Percentiles rank a stretch among this genome's conserved stretches.
phyloP scores from a whole-genome alignment of 2,797 vertebrate species.

The Artibeus lituratus region DNA sequence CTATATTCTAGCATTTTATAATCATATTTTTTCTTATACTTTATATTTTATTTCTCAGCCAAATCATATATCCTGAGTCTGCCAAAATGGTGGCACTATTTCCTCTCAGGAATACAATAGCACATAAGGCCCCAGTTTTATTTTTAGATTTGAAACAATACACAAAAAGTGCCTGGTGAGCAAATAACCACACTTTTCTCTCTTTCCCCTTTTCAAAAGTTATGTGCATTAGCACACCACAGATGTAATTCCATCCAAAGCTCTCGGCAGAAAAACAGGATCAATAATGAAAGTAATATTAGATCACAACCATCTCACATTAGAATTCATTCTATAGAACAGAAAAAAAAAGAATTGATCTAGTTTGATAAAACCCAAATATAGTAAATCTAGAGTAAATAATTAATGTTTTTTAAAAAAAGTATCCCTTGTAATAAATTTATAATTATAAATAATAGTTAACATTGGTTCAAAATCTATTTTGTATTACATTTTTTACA shows the following conservation, averaged over 20 bases:
- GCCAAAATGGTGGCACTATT: not conserved
- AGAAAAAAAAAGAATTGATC: not conserved
- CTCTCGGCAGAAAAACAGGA: not conserved
- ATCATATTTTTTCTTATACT: not conserved
- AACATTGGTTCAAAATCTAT: not conserved
- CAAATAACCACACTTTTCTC: not conserved
- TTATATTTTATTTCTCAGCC: not conserved
- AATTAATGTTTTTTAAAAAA: not conserved
- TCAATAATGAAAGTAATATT: not conserved
- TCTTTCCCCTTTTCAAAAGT: not conserved
- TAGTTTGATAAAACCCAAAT: not conserved
- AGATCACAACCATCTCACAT: not conserved
- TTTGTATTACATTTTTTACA: not conserved
- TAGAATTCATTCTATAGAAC: constrained; percentile 11
- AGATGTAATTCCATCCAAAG: not conserved
- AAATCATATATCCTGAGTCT: not conserved
- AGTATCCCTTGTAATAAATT: not conserved
- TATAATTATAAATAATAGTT: not conserved
- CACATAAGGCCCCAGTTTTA: not conserved
- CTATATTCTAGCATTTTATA: not conserved
- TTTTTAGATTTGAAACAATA: constrained; percentile 2
- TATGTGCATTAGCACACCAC: not conserved
- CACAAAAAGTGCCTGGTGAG: not conserved
- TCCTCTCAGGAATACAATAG: not conserved
- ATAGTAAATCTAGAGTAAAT: not conserved